Conservation (phyloP, 2,113 vertebrate genomes). For the Perca fluviatilis region DNA sequence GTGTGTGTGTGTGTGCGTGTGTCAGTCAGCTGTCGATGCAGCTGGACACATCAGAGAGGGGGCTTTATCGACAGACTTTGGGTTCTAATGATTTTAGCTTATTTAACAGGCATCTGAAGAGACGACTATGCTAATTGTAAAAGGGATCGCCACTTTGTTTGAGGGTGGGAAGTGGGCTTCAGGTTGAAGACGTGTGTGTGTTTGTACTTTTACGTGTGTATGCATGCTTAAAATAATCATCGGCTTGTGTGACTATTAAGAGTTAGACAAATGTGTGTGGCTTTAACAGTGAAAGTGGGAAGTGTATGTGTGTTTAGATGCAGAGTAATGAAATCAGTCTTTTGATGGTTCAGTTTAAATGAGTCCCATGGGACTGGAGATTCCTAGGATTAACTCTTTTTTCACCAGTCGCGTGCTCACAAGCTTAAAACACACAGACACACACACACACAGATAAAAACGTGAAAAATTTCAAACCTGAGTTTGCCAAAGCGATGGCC, state of each 20-base stretch:
- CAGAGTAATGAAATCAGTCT: slow-evolving; percentile 82
- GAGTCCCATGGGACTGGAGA: slow-evolving; percentile 80
- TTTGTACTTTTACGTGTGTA: slow-evolving; percentile 10
- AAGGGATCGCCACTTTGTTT: slow-evolving; percentile 85
- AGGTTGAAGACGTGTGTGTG: slow-evolving; percentile 28
- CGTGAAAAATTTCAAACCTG: slow-evolving; percentile 87
- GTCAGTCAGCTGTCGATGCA: slow-evolving; percentile 89
- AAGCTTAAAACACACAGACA: slow-evolving; percentile 23
- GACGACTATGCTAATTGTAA: slow-evolving; percentile 96
- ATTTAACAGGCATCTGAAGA: slow-evolving; percentile 97
- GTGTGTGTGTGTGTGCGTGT: slow-evolving; percentile 34
- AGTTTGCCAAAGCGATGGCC: slow-evolving; percentile 99
- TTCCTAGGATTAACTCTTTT: slow-evolving; percentile 81
- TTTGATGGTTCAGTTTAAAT: slow-evolving; percentile 88
- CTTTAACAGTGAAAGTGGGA: slow-evolving; percentile 11
- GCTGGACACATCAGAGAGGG: slow-evolving; percentile 93
- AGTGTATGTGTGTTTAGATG: slow-evolving; percentile 60
- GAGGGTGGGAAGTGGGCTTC: slow-evolving; percentile 47
- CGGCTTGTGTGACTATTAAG: background rate
- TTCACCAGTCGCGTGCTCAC: slow-evolving; percentile 30
- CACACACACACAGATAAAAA: slow-evolving; percentile 18
- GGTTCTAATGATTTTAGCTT: slow-evolving; percentile 96
- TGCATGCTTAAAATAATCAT: slow-evolving; percentile 32
- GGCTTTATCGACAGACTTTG: slow-evolving; percentile 92
- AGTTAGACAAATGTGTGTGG: slow-evolving; percentile 5